Percentiles rank a stretch among this genome's conserved stretches.
Evolutionary conservation across 2,888 invertebrate genomes (phyloP).

Genomic region (Quadriops clusia): DNA sequence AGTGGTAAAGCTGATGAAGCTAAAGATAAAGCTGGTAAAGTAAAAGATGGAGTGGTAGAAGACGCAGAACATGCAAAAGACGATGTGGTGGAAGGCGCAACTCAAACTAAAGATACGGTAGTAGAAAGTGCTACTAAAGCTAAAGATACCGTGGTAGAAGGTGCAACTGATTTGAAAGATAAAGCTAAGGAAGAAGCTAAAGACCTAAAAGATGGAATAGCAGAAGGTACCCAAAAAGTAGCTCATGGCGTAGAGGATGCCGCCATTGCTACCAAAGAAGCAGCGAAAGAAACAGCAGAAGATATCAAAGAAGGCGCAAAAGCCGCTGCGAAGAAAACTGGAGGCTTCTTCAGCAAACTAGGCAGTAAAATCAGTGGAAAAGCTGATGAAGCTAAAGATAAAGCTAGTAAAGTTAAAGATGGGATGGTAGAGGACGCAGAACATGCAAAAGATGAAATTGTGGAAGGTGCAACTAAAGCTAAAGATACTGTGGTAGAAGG

Average conservation of each 20-base stretch:
- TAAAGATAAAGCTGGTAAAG: slow-evolving; percentile 13
- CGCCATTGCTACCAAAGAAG: too few species aligned
- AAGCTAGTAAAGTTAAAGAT: slow-evolving; percentile 2
- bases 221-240: too few species aligned
- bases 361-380: slow-evolving; percentile 15
- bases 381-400: slow-evolving; percentile 16
- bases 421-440: background rate
- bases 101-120: background rate
- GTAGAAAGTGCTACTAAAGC: too few species aligned
- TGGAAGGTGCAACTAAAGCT: slow-evolving; percentile 1
- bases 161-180: too few species aligned
- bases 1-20: slow-evolving; percentile 14
- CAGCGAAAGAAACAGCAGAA: too few species aligned
- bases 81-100: background rate
- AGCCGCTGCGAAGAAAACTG: slow-evolving; percentile 9
- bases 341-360: slow-evolving; percentile 14
- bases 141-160: slow-evolving; percentile 9
- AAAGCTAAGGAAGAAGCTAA: too few species aligned
- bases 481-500: too few species aligned
- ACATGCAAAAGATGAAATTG: background rate
- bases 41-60: slow-evolving; percentile 12
- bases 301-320: too few species aligned
- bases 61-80: slow-evolving; percentile 13
- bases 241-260: too few species aligned
- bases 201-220: too few species aligned